Base-by-base conservation (phyloP, 2,113 vertebrate species). In the Smithornis capensis region DNA sequence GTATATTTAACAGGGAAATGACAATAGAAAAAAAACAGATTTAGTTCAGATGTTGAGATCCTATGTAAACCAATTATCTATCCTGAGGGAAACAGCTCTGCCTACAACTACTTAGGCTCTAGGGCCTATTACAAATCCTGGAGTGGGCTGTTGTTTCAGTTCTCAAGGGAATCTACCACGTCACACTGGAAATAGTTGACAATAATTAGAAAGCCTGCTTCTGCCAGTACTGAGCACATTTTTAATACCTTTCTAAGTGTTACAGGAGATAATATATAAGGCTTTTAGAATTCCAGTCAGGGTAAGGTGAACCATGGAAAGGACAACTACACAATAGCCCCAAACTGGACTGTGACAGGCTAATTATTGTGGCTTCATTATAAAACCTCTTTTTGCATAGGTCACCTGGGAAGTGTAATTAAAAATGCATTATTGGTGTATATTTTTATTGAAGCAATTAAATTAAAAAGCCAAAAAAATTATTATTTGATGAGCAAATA, bases 391-490 rank as follows among this genome's bases (percentile, higher is more conserved):
- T 98, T 99, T 98, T 98, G 98, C 98, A 99, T 98, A 99, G 99
- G 99, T 99, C 99, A 99, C 98, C 98, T 98, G 98, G 98, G 98
- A 99, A 99, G 98, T 98, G 98, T 99, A 99, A 99, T 99, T 99
- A 99, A 99, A 99, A 99, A 99, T 98, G 98, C 98, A 98, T 99
- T 99, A 99, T 99, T 99, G 98, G 98, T 98, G 98, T 98, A 98
- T 98, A 93, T 99, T 98, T 99, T 99, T 99, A 99, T 99, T 99
- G 99, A 99, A 98, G 99, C 98, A 98, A 99, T 99, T 99, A 99
- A 99, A 99, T 98, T 98, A 98, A 99, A 99, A 99, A 99, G 98
- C 96, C 49, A 97, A 98, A 98, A 98, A 98, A 98, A 98, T 98
- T 98, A 99, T 99, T 99, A 99, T 98, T 98, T 98, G 97, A 97